phyloP scores from a whole-genome alignment of 2,113 vertebrate genomes.

The Microtus richardsoni region DNA sequence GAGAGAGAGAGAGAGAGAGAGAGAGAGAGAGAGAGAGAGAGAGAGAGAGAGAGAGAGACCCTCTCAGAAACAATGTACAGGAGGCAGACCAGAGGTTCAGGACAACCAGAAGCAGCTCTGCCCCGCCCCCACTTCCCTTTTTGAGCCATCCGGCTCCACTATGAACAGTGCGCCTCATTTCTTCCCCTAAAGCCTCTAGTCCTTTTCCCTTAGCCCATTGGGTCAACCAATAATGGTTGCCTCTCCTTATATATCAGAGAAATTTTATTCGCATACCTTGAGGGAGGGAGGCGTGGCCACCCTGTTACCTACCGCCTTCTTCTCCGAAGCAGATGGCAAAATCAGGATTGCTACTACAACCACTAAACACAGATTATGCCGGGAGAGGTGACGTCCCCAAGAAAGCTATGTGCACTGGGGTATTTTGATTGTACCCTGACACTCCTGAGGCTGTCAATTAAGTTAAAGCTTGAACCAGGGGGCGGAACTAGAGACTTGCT shows the following conservation, averaged over 20 bases:
- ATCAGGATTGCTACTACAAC: background rate
- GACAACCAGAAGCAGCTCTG: too few species aligned
- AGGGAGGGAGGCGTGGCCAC: background rate
- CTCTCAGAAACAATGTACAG: background rate
- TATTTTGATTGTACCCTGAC: background rate
- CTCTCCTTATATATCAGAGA: background rate
- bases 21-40: too few species aligned
- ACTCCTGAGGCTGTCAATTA: background rate
- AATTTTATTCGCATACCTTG: background rate
- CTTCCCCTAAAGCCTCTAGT: background rate
- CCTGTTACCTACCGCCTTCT: background rate
- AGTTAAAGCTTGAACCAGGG: background rate
- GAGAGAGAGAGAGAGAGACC: too few species aligned
- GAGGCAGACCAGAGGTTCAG: background rate
- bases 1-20: too few species aligned
- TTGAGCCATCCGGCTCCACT: background rate
- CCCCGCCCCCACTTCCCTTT: background rate
- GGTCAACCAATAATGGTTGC: background rate
- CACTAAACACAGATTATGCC: background rate
- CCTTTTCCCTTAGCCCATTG: background rate
- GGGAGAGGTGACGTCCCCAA: background rate
- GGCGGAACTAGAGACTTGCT: background rate
- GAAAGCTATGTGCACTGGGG: constrained; percentile 22
- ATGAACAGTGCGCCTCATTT: background rate
- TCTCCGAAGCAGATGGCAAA: background rate